These are phyloP conservation scores for Zaprionus bogoriensis DNA, from an alignment of 2,888 invertebrate genomes.

Conservation along the genomic window DNA sequence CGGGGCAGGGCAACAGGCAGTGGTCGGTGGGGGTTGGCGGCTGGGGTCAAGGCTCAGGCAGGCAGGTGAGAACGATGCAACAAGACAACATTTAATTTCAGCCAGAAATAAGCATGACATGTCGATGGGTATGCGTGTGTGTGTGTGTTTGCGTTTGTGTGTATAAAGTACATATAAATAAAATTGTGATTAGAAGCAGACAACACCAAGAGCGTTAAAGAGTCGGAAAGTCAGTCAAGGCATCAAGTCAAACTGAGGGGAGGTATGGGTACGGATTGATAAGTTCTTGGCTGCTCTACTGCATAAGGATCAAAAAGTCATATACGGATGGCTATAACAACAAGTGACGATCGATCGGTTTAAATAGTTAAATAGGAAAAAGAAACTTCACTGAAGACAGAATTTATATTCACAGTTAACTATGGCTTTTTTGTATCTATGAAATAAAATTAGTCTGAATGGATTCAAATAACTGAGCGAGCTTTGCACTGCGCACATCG, in stretches of 20 bases:
- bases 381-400: no score
- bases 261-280: neutral
- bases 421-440: no score
- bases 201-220: constrained; percentile 35
- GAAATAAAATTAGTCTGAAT: neutral
- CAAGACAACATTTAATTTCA: constrained; percentile 47
- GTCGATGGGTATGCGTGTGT: constrained; percentile 17
- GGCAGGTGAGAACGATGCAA: constrained; percentile 41
- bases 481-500: neutral
- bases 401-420: no score
- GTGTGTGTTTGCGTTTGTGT: neutral
- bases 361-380: no score
- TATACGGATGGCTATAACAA: no score
- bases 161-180: constrained; percentile 1
- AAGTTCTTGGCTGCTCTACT: no score
- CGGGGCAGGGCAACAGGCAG: constrained; percentile 36
- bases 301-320: no score
- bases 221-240: neutral
- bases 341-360: no score
- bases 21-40: constrained; percentile 2
- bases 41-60: constrained; percentile 28
- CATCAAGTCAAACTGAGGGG: neutral
- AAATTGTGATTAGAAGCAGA: constrained; percentile 42
- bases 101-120: constrained; percentile 48
- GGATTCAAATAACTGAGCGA: no score